Conservation (phyloP, 1,140 invertebrate species). For the Steinernema feltiae region DNA sequence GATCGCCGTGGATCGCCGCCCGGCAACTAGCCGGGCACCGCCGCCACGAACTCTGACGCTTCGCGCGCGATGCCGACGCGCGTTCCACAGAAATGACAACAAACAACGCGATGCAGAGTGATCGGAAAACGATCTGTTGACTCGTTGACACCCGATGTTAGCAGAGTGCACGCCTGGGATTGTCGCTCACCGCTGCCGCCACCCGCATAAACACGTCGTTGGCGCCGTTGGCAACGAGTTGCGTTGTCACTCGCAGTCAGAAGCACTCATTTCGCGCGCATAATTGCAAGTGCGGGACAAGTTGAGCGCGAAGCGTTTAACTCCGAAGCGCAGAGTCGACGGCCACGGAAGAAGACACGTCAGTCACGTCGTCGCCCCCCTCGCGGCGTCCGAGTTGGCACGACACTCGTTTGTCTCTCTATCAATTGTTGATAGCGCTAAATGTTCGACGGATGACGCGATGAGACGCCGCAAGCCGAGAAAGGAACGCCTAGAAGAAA, state of each 20-base stretch:
- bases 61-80: too few species aligned
- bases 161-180: background rate
- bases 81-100: background rate
- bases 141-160: background rate
- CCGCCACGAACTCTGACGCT: too few species aligned
- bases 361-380: too few species aligned
- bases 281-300: background rate
- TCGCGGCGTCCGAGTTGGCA: too few species aligned
- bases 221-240: background rate
- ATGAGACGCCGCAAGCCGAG: too few species aligned
- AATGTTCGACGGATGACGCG: background rate
- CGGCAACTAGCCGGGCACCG: background rate
- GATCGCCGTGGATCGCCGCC: background rate
- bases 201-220: background rate
- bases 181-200: background rate
- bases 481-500: too few species aligned
- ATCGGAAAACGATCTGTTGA: too few species aligned
- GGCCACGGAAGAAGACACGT: background rate
- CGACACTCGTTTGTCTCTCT: too few species aligned
- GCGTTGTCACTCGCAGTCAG: background rate
- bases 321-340: too few species aligned
- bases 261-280: background rate
- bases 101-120: background rate
- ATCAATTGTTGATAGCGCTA: conserved; percentile 2
- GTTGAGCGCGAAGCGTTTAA: background rate